These are phyloP conservation scores for Oryzias woworae DNA, from an alignment of 2,113 vertebrate species.

Conservation along the genomic window DNA sequence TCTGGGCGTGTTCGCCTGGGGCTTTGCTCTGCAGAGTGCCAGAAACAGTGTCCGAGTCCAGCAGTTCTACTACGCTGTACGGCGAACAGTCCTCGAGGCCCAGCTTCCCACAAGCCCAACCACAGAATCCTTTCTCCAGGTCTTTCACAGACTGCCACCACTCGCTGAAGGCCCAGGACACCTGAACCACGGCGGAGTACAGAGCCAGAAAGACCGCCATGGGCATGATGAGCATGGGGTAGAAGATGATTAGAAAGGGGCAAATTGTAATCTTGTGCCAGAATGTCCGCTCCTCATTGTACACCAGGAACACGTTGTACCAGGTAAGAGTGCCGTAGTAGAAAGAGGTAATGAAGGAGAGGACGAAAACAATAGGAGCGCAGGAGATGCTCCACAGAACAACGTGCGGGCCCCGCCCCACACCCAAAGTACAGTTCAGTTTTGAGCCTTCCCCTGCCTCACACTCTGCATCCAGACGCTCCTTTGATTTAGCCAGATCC, in stretches of 20 bases:
- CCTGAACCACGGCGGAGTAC: conserved; percentile 89
- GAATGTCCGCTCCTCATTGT: conserved; percentile 98
- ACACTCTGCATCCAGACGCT: conserved; percentile 80
- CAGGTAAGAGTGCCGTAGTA: conserved; percentile 98
- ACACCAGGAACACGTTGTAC: conserved; percentile 98
- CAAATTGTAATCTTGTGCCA: conserved; percentile 98
- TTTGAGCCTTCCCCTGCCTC: conserved; percentile 74
- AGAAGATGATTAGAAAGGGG: conserved; percentile 94
- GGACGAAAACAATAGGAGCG: conserved; percentile 88
- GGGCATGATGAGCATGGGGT: conserved; percentile 93
- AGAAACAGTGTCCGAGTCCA: conserved; percentile 92
- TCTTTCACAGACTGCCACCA: conserved; percentile 94
- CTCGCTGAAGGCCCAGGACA: conserved; percentile 92
- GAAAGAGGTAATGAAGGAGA: conserved; percentile 95
- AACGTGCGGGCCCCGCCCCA: conserved; percentile 88
- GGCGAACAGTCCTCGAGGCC: conserved; percentile 97
- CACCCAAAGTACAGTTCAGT: conserved; percentile 80
- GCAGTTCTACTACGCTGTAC: conserved; percentile 93
- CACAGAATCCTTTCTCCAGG: conserved; percentile 98
- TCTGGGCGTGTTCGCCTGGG: conserved; percentile 84
- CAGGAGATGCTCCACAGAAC: conserved; percentile 95
- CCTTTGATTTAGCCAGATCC: conserved; percentile 88
- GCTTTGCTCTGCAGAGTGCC: conserved; percentile 87
- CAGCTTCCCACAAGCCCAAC: conserved; percentile 95
- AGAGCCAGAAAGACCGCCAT: conserved; percentile 88